Base-by-base conservation (phyloP, 2,888 invertebrate species). In the Tyria jacobaeae region DNA sequence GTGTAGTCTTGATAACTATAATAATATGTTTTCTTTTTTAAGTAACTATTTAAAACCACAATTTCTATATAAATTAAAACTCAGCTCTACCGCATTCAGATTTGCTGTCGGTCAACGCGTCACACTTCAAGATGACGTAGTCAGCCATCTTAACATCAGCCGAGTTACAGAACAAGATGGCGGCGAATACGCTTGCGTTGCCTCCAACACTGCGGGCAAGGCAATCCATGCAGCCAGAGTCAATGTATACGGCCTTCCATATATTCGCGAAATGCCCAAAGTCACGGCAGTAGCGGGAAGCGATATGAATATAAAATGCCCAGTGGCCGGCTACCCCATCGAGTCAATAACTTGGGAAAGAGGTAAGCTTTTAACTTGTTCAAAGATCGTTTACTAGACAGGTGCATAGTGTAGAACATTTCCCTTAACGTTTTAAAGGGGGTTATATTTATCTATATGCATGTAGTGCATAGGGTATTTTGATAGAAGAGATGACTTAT, bases 101-200 rank as follows among this genome's bases (percentile, higher is more conserved):
- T 98, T 98, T 89, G 95, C 98, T 81, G 97, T 98, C 63, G 98
- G 98, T 37, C 98, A 98, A 88, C 98, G 98, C 91, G 98, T 98
- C 72, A 98, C 98, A 24, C 96, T 98, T 49, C 98, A 98, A 91
- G 98, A 98, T 84, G 98, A 98, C 89, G 98, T 98, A 68, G 97
- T 98, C 88, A 98, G 98, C 84, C 98, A 98, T 93, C 97, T 98
- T 71, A 98, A 98, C 94, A 96, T 98, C 82, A 97, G 97, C 80
- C 96, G 96, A 70, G 96, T 98, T 68, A 96, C 97, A 80, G 97
- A 97, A 75, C 97, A 97, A 94, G 98, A 98, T 89, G 98, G 98
- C 64, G 98, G 98, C 31, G 97, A 98, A 82, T 98, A 97, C 86
- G 96, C 97, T 41, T 98, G 98, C 85, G 96, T 96, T 25, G 98